Conservation (phyloP, 2,113 vertebrate genomes). For the Rhinolophus ferrumequinum region DNA sequence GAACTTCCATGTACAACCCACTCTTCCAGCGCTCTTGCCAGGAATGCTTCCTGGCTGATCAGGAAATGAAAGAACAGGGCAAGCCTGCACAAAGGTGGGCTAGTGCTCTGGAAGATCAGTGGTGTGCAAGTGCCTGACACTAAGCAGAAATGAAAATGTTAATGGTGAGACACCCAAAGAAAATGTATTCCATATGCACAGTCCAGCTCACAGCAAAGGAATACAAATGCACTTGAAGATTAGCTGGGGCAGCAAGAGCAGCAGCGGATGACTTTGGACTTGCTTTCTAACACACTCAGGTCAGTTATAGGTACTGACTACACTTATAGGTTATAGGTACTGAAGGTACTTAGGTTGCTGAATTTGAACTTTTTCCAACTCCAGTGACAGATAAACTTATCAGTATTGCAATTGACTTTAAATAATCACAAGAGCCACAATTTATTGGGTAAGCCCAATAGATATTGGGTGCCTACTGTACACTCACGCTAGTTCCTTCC, state of each 20-base stretch:
- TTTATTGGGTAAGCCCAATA: neutral
- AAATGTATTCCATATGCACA: slow-evolving; percentile 84
- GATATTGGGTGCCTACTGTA: neutral
- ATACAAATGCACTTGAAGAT: slow-evolving; percentile 78
- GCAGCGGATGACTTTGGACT: neutral
- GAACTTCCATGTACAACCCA: neutral
- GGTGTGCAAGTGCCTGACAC: slow-evolving; percentile 83
- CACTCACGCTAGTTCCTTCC: neutral
- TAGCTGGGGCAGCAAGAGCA: neutral
- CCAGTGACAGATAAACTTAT: neutral
- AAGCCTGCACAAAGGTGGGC: slow-evolving; percentile 73
- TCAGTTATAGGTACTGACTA: neutral
- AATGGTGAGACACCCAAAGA: slow-evolving; percentile 84
- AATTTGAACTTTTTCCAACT: neutral
- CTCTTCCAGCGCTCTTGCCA: slow-evolving; percentile 42
- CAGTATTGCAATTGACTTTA: neutral
- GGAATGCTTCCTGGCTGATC: slow-evolving; percentile 17
- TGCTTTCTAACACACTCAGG: neutral
- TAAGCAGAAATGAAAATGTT: slow-evolving; percentile 86
- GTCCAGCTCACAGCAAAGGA: slow-evolving; percentile 68
- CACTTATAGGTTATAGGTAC: too few species aligned
- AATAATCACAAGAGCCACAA: neutral
- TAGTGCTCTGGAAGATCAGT: slow-evolving; percentile 66
- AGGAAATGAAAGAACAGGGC: slow-evolving; percentile 82
- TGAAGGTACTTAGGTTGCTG: neutral